Conservation (phyloP, 2,113 vertebrate species). For the Atlantisia rogersi region DNA sequence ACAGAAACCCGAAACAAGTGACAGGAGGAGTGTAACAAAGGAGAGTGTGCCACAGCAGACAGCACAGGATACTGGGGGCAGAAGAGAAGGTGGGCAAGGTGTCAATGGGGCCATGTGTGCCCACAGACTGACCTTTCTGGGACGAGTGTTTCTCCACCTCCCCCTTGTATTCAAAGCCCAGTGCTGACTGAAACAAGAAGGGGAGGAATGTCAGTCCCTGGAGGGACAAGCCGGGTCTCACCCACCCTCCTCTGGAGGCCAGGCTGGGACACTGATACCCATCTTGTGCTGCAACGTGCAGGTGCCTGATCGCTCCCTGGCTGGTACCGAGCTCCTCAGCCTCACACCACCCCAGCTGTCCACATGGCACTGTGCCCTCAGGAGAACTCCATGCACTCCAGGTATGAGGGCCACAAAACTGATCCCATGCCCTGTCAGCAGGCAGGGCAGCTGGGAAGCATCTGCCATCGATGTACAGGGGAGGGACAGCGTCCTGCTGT, state of each 20-base stretch:
- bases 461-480: background rate
- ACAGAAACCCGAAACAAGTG: background rate
- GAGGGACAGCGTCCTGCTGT: background rate
- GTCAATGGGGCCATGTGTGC: background rate
- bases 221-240: background rate
- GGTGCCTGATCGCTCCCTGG: background rate
- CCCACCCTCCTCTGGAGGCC: background rate
- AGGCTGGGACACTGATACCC: background rate
- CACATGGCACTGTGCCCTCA: accelerated
- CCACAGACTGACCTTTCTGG: conserved; percentile 85
- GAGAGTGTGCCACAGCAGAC: background rate
- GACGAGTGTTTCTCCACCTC: conserved; percentile 89
- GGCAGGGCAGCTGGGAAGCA: background rate
- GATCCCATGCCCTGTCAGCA: background rate
- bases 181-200: conserved; percentile 83
- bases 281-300: background rate
- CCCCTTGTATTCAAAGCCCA: conserved; percentile 94
- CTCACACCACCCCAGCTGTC: background rate
- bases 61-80: background rate
- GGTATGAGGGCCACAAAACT: background rate
- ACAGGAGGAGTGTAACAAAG: background rate
- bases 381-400: background rate
- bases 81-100: background rate
- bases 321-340: background rate
- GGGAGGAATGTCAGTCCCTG: background rate